These are phyloP conservation scores for Baryphthengus martii DNA, from an alignment of 2,113 vertebrate species.

Conservation along the genomic window DNA sequence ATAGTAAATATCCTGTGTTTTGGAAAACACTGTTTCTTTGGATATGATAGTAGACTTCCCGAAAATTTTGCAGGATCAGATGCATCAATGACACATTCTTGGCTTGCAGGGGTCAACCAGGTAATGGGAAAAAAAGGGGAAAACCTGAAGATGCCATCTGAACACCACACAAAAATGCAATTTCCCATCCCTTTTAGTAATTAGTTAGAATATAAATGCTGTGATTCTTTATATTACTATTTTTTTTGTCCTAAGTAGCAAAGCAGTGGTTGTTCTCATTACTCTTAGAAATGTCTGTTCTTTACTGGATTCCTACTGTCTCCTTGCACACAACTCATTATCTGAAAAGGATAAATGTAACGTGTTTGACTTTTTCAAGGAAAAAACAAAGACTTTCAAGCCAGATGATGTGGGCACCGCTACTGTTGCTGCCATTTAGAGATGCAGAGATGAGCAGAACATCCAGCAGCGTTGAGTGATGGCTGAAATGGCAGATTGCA, in stretches of 20 bases:
- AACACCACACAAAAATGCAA: background rate
- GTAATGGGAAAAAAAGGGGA: background rate
- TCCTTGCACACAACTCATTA: background rate
- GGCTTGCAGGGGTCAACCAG: background rate
- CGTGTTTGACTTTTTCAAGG: background rate
- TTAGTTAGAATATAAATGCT: background rate
- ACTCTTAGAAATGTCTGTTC: background rate
- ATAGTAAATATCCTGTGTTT: background rate
- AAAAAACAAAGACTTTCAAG: background rate
- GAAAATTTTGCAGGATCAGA: background rate
- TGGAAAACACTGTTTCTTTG: background rate
- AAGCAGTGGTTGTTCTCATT: background rate
- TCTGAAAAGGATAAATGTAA: background rate
- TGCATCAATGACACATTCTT: rapidly evolving
- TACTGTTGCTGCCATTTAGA: background rate
- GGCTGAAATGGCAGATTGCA: background rate
- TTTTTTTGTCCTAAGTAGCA: background rate
- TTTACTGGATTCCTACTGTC: background rate
- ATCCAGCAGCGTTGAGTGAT: background rate
- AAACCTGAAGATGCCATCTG: background rate
- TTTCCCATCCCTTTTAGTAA: background rate
- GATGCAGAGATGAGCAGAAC: background rate
- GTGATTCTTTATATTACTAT: background rate
- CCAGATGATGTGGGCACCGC: background rate
- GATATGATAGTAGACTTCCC: rapidly evolving